A percentile compares a stretch with the other conserved stretches of the same genome.
Evolutionary conservation across 2,888 invertebrate genomes (phyloP).

Genomic region (Ophion obscuratus): DNA sequence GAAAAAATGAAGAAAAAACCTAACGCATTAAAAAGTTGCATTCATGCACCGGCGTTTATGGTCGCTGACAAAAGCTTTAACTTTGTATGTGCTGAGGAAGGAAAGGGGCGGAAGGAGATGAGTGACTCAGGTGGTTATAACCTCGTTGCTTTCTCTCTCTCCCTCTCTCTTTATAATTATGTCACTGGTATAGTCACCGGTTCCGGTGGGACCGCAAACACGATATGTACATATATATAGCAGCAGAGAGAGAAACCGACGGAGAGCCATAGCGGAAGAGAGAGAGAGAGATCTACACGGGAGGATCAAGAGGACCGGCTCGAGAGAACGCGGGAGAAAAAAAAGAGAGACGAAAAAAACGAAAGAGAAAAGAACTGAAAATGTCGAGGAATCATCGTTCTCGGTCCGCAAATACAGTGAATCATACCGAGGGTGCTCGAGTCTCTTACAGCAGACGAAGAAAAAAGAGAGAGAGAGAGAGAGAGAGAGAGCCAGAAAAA

Average conservation of each 20-base stretch:
- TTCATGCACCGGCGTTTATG: neutral
- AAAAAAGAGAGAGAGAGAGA: conserved; percentile 27
- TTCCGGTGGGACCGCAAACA: conserved; percentile 47
- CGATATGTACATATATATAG: conserved; percentile 15
- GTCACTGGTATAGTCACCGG: conserved; percentile 77
- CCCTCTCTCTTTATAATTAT: conserved; percentile 77
- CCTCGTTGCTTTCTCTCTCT: conserved; percentile 69
- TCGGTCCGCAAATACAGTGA: conserved; percentile 77
- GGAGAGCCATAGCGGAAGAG: conserved; percentile 2
- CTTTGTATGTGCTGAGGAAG: neutral
- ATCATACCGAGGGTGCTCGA: conserved; percentile 72
- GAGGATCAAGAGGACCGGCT: conserved; percentile 70
- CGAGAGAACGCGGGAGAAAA: conserved; percentile 54
- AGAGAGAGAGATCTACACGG: conserved; percentile 19
- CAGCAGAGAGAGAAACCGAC: conserved; percentile 59
- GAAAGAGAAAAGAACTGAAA: conserved; percentile 58
- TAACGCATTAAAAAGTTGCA: neutral
- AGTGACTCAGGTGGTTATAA: conserved; percentile 78
- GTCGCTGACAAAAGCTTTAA: conserved; percentile 75
- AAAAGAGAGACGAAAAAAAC: conserved; percentile 48
- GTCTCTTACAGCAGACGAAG: conserved; percentile 37
- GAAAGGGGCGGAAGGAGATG: conserved; percentile 25
- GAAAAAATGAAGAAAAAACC: neutral
- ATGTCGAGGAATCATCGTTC: conserved; percentile 55
- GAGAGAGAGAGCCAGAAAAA: conserved; percentile 12